Base-by-base conservation (phyloP, 2,888 invertebrate species). In the Drepanosiphum platanoidis region DNA sequence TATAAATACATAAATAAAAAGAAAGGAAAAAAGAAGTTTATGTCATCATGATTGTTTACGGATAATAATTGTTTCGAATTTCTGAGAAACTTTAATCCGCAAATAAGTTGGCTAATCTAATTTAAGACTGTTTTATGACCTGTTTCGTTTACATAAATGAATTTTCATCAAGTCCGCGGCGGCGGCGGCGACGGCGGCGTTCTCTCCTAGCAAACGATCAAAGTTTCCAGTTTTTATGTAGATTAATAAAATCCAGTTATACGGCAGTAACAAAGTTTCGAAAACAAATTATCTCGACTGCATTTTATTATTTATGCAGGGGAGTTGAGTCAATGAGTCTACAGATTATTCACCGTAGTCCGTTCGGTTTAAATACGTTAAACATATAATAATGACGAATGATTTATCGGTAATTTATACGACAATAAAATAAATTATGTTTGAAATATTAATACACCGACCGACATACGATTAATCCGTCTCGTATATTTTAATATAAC, bases 121-220 rank as follows among this genome's bases (percentile, higher is more conserved):
- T 81, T 81, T 81, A 80, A 71, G 30, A 58, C 71, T 81, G 81
- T 81, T 81, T 81, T 81, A 81, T 71, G 81, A 81, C 81, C 81
- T 61, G 71, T 71, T 61, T 61, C 81, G 81, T 71, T 81, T 81
- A 81, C 70, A 71, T 81, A 81, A 81, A 81, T 81, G 71, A 71
- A 81, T 81, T 80, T 81, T 81, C 71, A 71, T 71, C 81, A 61
- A 81, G 71, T 61, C 71, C 30, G 30, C n/a, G n/a, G n/a, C n/a
- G n/a, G n/a, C n/a, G n/a, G n/a, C n/a, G n/a, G n/a, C n/a, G n/a
- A n/a, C n/a, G n/a, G n/a, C n/a, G n/a, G n/a, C n/a, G n/a, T n/a
- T 71, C 58, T 68, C 70, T 36, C 39, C 71, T 30, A 42, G 39
- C 71, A 81, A 81, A 81, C 58, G 81, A 81, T 71, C 71, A 71